Base-by-base conservation (phyloP, 2,888 invertebrate genomes). In the Ichneumon xanthorius region DNA sequence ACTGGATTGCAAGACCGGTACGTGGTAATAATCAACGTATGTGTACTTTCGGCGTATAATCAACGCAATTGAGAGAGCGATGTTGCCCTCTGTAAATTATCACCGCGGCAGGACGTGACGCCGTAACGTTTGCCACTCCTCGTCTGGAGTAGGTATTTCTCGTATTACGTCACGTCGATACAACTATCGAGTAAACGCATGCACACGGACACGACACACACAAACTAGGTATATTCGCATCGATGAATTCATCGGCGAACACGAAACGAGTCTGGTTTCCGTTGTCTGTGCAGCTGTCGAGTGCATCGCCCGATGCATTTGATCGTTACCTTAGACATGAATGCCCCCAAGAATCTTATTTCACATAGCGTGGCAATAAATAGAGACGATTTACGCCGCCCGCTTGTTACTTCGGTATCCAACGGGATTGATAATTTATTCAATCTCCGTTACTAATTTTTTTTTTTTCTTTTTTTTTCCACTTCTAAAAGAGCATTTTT, bases 71-170 rank as follows among this genome's bases (percentile, higher is more conserved):
- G 71, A 19, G 37, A 71, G 53, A 53, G n/a, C 33, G 33, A 55
- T 37, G 71, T 53, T 33, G 33, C n/a, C 30, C 19, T n/a, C n/a
- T 22, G 22, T 19, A 45, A 45, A 67, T 67, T 67, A 71, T 71
- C 50, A 19, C 30, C 33, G 30, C 53, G 30, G 33, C 71, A 33
- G 71, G 71, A 71, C 53, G 71, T 71, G 71, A 71, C 71, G 71
- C 71, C 71, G 37, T 53, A 53, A 53, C 53, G 1, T 55, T 71
- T 22, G 71, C 71, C 71, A 71, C 71, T 71, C 71, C 71, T 53
- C 53, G 71, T 71, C 71, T 71, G 71, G 53, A 53, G 53, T 37
- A 3, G 58, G 22, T 58, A 22, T 71, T 71, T 71, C 71, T 71
- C 71, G 71, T 33, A 19, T 71, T 71, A 37, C 53, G 71, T 71